A percentile compares a stretch with the other conserved stretches of the same genome.
These are phyloP conservation scores for Axea sp. DNA, from an alignment of 2,888 invertebrate genomes.

Conservation along the genomic window DNA sequence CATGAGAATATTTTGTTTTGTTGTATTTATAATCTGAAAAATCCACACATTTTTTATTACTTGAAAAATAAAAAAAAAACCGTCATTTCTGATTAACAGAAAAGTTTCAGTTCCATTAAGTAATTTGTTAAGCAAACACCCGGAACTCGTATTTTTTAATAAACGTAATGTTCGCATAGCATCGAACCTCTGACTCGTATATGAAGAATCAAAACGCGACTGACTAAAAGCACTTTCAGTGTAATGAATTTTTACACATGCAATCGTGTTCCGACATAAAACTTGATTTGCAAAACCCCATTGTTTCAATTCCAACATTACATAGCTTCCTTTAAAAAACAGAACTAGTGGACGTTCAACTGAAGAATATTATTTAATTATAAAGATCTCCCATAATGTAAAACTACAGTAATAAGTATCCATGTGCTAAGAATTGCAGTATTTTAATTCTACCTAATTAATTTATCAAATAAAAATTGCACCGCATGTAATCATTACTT, in stretches of 20 bases:
- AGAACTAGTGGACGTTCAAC: too few species aligned
- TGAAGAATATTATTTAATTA: too few species aligned
- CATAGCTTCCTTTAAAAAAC: background rate
- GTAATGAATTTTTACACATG: constrained; percentile 18
- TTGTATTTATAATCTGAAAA: too few species aligned
- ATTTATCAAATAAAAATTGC: background rate
- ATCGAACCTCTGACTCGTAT: too few species aligned
- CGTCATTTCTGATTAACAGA: constrained; percentile 4
- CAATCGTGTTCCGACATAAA: constrained; percentile 7
- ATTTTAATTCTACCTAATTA: background rate
- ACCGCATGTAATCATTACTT: background rate
- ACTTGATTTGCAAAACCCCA: constrained; percentile 8
- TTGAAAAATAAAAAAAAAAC: too few species aligned
- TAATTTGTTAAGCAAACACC: constrained; percentile 8
- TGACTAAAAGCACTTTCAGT: constrained; percentile 21
- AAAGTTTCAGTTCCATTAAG: constrained; percentile 19
- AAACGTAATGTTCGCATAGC: constrained; percentile 30
- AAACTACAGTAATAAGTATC: background rate
- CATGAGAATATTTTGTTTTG: too few species aligned
- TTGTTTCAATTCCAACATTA: background rate
- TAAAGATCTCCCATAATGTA: background rate
- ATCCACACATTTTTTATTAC: too few species aligned
- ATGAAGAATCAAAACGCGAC: constrained; percentile 3
- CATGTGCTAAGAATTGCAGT: background rate
- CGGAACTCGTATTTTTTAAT: constrained; percentile 5